A percentile compares a stretch with the other conserved stretches of the same genome.
Evolutionary conservation across 2,797 vertebrate species (phyloP).

Genomic region (Odontamblyopus lacepedii): DNA sequence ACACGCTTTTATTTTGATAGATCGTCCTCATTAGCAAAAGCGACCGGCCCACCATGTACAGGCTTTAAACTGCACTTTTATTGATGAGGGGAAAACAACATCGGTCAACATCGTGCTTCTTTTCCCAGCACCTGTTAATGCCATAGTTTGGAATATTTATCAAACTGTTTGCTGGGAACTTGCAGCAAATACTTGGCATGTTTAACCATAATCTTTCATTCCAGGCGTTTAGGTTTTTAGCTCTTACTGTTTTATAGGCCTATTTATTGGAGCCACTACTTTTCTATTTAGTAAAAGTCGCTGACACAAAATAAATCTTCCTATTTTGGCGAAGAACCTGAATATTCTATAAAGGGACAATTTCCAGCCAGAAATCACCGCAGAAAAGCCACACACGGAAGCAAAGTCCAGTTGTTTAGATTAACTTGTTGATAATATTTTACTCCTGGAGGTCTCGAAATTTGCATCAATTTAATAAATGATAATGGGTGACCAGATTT

Average conservation of each 20-base stretch:
- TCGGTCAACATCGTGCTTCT: neutral
- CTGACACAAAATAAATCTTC: neutral
- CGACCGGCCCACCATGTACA: neutral
- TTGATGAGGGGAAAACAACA: neutral
- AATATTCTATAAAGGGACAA: neutral
- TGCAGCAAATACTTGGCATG: neutral
- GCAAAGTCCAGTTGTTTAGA: too few species aligned
- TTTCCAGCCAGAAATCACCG: too few species aligned
- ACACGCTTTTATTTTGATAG: neutral
- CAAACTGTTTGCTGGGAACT: neutral
- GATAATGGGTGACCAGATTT: too few species aligned
- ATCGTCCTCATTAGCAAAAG: slow-evolving; percentile 6
- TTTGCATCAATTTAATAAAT: too few species aligned
- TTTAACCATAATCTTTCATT: neutral
- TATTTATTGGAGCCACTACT: neutral
- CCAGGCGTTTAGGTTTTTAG: too few species aligned
- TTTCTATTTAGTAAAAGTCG: neutral
- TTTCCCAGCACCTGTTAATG: neutral
- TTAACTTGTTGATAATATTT: too few species aligned
- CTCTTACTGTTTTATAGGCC: neutral
- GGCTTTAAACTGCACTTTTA: neutral
- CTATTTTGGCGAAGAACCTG: neutral
- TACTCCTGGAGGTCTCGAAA: too few species aligned
- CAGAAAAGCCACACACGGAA: too few species aligned
- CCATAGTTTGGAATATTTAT: neutral